Base-by-base conservation (phyloP, 2,797 vertebrate genomes). In the Pelobates cultripes region DNA sequence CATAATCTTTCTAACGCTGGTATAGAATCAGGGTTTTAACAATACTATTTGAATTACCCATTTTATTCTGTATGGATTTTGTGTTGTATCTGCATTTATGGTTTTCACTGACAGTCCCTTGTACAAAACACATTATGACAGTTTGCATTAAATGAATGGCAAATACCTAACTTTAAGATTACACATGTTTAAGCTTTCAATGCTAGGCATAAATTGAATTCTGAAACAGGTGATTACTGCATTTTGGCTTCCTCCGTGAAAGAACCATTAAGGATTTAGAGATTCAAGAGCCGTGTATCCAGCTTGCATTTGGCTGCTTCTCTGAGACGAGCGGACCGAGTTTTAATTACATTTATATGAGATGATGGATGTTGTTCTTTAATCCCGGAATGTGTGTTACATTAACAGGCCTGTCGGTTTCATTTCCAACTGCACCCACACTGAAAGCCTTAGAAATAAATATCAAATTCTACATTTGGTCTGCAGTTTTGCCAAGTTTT, bases 261-360 rank as follows among this genome's bases (percentile, higher is more conserved):
- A 92, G 87, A 88, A 86, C 87, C 90, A 91, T 93, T 93, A 93
- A 91, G 84, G 47, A 68, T 3, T 89, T 78, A 89, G 88, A 84
- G 83, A 87, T 89, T 87, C 86, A 90, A 90, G 89, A 87, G 85
- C 76, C 88, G 75, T 88, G 87, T 83, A 90, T 90, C 86, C 83
- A 88, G 79, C 78, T 87, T 86, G 87, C 87, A 88, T 88, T 89
- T 90, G 90, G 88, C 90, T 92, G 84, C 73, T 86, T 92, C 86
- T 90, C 74, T 87, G 88, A 91, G 90, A 88, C 91, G 84, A 77
- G 86, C 86, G 86, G 88, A 85, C 89, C 90, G 88, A 77, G 84
- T 92, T 93, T 93, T 94, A 93, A 94, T 93, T 89, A 70, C 90
- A 93, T 94, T 94, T 92, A 84, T 74, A 90, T 87, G 88, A 93